These are phyloP conservation scores for Pinna nobilis DNA, from an alignment of 1,140 invertebrate genomes.

Conservation along the genomic window DNA sequence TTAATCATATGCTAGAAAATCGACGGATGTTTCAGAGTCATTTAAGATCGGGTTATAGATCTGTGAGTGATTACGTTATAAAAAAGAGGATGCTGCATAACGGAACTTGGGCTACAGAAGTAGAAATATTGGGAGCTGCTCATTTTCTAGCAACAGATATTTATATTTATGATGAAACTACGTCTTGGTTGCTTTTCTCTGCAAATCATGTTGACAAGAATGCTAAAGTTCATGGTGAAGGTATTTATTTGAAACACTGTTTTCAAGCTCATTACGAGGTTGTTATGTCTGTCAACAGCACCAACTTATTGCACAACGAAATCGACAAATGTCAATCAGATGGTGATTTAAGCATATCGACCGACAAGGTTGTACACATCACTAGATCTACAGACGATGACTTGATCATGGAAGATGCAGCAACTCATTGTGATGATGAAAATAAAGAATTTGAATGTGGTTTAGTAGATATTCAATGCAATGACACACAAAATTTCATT, in stretches of 20 bases:
- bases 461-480: too few relatives aligned
- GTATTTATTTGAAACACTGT: slow-evolving; percentile 5
- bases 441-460: too few relatives aligned
- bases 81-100: slow-evolving; percentile 21
- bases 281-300: neutral
- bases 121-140: slow-evolving; percentile 21
- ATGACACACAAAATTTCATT: too few relatives aligned
- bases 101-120: slow-evolving; percentile 23
- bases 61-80: slow-evolving; percentile 13
- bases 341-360: too few relatives aligned
- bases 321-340: too few relatives aligned
- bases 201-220: slow-evolving; percentile 4
- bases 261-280: slow-evolving; percentile 12
- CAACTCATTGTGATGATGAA: too few relatives aligned
- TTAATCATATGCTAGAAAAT: slow-evolving; percentile 8
- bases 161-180: slow-evolving; percentile 10
- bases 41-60: slow-evolving; percentile 24
- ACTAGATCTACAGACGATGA: too few relatives aligned
- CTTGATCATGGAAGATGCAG: too few relatives aligned
- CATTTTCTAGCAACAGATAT: slow-evolving; percentile 12
- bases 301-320: too few relatives aligned
- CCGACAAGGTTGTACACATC: too few relatives aligned
- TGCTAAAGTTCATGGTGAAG: neutral
- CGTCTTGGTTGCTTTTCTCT: neutral
- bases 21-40: neutral